Evolutionary conservation across 2,888 invertebrate genomes (phyloP).

Genomic region (Glaucopsyche alexis): DNA sequence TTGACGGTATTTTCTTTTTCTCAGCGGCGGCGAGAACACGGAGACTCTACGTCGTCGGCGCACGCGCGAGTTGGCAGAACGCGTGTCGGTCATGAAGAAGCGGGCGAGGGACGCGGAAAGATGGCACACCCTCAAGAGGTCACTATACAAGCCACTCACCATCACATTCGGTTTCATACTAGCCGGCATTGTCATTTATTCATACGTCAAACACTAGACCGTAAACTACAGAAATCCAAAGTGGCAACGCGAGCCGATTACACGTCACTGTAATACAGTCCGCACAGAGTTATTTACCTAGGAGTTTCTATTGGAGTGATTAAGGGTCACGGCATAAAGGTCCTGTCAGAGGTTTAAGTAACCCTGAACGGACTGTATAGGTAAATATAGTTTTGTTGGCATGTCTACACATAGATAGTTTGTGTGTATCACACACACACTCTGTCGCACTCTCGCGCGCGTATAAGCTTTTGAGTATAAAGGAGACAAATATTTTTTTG

Average conservation of each 20-base stretch:
- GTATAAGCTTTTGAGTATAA: too few relatives aligned
- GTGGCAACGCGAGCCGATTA: neutral
- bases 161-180: conserved; percentile 84
- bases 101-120: conserved; percentile 84
- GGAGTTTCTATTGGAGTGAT: too few relatives aligned
- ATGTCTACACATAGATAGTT: too few relatives aligned
- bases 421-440: too few relatives aligned
- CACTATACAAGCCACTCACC: conserved; percentile 86
- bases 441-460: too few relatives aligned
- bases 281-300: too few relatives aligned
- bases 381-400: too few relatives aligned
- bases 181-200: conserved; percentile 83
- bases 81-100: conserved; percentile 80
- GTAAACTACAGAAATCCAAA: neutral
- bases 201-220: conserved; percentile 73
- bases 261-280: too few relatives aligned
- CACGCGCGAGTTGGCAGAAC: conserved; percentile 55
- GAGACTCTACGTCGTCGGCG: conserved; percentile 54
- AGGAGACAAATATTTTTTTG: too few relatives aligned
- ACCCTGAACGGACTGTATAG: too few relatives aligned
- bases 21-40: conserved; percentile 41
- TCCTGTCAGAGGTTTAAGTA: too few relatives aligned
- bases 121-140: conserved; percentile 88
- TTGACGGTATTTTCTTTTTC: neutral
- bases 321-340: too few relatives aligned